Evolutionary conservation across 2,113 vertebrate species (phyloP), one percentile per base, ranked within the genome.

Genomic region (Vanacampus margaritifer): DNA sequence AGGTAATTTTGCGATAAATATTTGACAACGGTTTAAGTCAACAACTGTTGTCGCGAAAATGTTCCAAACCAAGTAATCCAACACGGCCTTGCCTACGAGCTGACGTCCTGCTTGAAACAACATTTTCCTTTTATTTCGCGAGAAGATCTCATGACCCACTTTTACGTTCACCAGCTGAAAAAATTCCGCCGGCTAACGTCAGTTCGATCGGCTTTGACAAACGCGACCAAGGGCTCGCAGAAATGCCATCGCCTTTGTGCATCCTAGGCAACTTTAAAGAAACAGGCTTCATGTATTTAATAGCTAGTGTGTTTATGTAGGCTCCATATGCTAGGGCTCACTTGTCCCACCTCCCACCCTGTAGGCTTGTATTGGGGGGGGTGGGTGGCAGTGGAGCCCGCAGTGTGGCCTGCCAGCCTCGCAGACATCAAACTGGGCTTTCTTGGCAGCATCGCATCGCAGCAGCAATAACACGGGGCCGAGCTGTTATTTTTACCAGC

Each of bases 321-420:
- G 73, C 64, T 61, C 45, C 76, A 69, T 79, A 69, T 68, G 73
- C 70, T 74, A 71, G 19, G 24, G 50, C 69, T 72, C 73, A 79
- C 76, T 75, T 72, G 61, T 68, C 57, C 69, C 72, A 24, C 59
- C 37, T n/a, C 36, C 14, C 65, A 63, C 72, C 63, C 67, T 74
- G 70, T 73, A 50, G 35, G 75, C 53, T 48, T 67, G 84, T 93
- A 88, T 86, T 19, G 39, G 60, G 39, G 9, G 28, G 23, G 60
- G 89, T 88, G 90, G 86, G 93, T 89, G 91, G 92, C 92, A 88
- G 82, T 64, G 73, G 68, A 81, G 75, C 74, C 54, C 76, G 59
- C 65, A 46, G 61, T 69, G 83, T 78, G 77, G 83, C 75, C 76
- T 65, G 84, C 76, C 82, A 78, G 73, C 74, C 48, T 50, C 64